These are phyloP conservation scores for Drosophila kokeensis DNA, from an alignment of 2,888 invertebrate genomes.

Conservation along the genomic window DNA sequence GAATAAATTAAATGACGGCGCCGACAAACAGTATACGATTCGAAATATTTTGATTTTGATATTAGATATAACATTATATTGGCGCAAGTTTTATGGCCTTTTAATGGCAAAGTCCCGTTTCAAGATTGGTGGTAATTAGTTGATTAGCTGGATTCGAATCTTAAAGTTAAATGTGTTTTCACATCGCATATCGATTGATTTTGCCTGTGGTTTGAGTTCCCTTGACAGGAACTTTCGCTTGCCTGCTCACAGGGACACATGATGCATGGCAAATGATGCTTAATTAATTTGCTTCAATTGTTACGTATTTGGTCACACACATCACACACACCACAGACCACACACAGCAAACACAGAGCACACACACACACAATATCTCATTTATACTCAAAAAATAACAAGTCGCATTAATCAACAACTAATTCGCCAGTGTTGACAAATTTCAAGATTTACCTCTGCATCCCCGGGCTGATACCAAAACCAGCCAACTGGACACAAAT, in stretches of 20 bases:
- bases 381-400: slow-evolving; percentile 37
- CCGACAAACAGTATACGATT: background rate
- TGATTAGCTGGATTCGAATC: slow-evolving; percentile 20
- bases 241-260: slow-evolving; percentile 6
- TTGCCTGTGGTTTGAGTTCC: background rate
- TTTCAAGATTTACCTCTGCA: slow-evolving; percentile 1
- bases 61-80: background rate
- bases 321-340: background rate
- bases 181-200: slow-evolving; percentile 14
- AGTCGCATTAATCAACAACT: slow-evolving; percentile 54
- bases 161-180: slow-evolving; percentile 48
- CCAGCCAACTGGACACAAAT: slow-evolving; percentile 4
- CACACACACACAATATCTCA: slow-evolving; percentile 13
- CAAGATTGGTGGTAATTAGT: slow-evolving; percentile 27
- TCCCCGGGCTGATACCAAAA: slow-evolving; percentile 1
- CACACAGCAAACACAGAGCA: slow-evolving; percentile 18
- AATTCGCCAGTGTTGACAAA: slow-evolving; percentile 23
- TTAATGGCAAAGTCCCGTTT: background rate
- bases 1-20: background rate
- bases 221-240: background rate
- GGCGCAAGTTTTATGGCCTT: background rate
- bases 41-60: slow-evolving; percentile 4
- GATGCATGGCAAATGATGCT: slow-evolving; percentile 10
- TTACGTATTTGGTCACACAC: slow-evolving; percentile 19
- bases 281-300: slow-evolving; percentile 67